Evolutionary conservation across 2,113 vertebrate species (phyloP).

Genomic region (Catharus bicknelli): DNA sequence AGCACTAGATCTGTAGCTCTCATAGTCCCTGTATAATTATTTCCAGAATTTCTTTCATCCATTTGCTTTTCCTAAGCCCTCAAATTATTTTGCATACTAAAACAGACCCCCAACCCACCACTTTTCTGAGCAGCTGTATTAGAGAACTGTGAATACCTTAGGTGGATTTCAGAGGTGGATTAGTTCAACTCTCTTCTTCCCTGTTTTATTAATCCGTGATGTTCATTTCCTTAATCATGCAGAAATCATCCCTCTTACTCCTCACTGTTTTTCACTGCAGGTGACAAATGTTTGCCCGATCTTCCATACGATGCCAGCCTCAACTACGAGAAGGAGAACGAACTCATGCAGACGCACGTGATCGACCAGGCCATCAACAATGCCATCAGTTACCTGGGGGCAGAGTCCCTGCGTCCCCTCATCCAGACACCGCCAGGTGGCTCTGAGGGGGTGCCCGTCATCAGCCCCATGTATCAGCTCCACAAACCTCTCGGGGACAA

Average conservation of each 20-base stretch:
- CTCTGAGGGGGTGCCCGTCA: constrained; percentile 79
- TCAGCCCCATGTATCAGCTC: constrained; percentile 86
- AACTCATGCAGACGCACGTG: constrained; percentile 93
- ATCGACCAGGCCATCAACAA: constrained; percentile 99
- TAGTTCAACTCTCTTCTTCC: neutral
- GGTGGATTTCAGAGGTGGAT: neutral
- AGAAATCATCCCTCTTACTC: neutral
- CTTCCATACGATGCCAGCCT: constrained; percentile 84
- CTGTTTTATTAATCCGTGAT: neutral
- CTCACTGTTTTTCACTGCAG: constrained; percentile 69
- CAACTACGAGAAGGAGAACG: constrained; percentile 82
- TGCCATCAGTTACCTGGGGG: constrained; percentile 95
- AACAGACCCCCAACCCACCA: accelerated
- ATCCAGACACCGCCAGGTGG: constrained; percentile 91
- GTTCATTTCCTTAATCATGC: neutral
- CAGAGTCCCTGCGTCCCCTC: constrained; percentile 92
- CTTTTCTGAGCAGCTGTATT: neutral
- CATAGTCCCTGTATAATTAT: neutral
- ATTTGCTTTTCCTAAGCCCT: neutral
- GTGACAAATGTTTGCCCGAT: constrained; percentile 91
- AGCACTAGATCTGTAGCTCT: neutral
- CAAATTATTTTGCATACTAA: neutral
- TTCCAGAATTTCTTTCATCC: neutral
- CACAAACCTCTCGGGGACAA: constrained; percentile 81
- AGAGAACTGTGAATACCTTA: neutral